Percentiles rank a stretch among this genome's conserved stretches.
Evolutionary conservation across 37 sponge, comb jelly and placozoan species (phyloP).

Genomic region (Amphimedon queenslandica): DNA sequence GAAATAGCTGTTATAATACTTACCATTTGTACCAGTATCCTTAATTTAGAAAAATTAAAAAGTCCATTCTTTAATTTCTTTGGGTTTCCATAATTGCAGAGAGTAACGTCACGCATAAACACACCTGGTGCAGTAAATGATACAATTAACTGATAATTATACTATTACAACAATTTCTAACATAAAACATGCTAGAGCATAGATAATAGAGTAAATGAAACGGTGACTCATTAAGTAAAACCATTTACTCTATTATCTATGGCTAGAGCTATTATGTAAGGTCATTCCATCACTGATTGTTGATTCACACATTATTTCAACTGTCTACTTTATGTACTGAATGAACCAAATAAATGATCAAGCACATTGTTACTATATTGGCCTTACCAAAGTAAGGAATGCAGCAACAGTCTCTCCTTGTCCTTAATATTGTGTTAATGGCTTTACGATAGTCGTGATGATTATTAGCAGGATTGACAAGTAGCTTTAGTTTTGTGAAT

Average conservation of each 20-base stretch:
- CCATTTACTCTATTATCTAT: no score
- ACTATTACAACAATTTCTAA: no score
- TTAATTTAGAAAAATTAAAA: constrained; percentile 79
- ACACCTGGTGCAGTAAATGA: constrained; percentile 43
- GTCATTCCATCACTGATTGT: no score
- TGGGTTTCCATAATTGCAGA: constrained; percentile 69
- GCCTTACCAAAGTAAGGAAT: constrained; percentile 87
- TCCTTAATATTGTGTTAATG: constrained; percentile 18
- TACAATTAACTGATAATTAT: no score
- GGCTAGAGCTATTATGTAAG: no score
- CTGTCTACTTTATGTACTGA: no score
- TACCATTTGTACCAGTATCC: constrained; percentile 64
- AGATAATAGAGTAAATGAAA: no score
- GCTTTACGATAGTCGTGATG: constrained; percentile 51
- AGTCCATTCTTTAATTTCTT: constrained; percentile 70
- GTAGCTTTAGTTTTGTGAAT: constrained; percentile 37
- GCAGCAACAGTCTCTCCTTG: constrained; percentile 25
- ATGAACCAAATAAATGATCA: no score
- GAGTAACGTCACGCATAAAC: constrained; percentile 67
- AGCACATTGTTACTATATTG: no score
- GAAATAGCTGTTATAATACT: background rate
- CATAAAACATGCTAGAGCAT: no score
- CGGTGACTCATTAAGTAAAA: no score
- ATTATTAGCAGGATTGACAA: constrained; percentile 58
- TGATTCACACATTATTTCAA: no score